Base-by-base conservation (phyloP, 2,888 invertebrate species). In the Pemphredon lugubris region DNA sequence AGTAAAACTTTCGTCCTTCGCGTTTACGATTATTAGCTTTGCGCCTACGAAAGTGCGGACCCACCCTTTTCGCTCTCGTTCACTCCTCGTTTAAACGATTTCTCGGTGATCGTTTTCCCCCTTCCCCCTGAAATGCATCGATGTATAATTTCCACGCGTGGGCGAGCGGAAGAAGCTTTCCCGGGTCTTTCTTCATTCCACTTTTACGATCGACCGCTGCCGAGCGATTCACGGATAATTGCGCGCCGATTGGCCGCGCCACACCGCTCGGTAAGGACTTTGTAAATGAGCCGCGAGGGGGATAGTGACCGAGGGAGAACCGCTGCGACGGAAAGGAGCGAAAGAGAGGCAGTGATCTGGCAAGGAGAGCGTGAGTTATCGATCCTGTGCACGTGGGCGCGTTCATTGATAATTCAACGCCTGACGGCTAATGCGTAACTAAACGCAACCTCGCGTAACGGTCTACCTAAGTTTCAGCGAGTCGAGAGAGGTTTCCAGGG, bases 371-470 rank as follows among this genome's bases (percentile, higher is more conserved):
- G 61, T 64, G 58, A 71, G 54, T 64, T 63, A 58, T 60, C 53
- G 73, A 73, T 75, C 45, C 61, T 37, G 57, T 44, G 72, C 65
- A 75, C 84, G 84, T 85, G 77, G 84, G 85, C 75, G 85, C 70
- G 63, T 81, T 83, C 85, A 85, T 85, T 84, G 85, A 85, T 85
- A 84, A 76, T 79, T 66, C 74, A 79, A 73, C 73, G 72, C 60
- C 61, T 58, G 74, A 61, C 59, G 71, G 68, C 54, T 50, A 75
- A 66, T 51, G 73, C 75, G 75, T 75, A 78, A 75, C 79, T 65
- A 45, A 75, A 68, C 60, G 70, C 68, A 53, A 39, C 47, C 64
- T 75, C 66, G 68, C 58, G 59, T 65, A 68, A 69, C 63, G 21
- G 45, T 18, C 44, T 58, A 20, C 57, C 60, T n/a, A 63, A 67